These are phyloP conservation scores for Cotesia vestalis DNA, from an alignment of 1,140 invertebrate species.

Conservation along the genomic window DNA sequence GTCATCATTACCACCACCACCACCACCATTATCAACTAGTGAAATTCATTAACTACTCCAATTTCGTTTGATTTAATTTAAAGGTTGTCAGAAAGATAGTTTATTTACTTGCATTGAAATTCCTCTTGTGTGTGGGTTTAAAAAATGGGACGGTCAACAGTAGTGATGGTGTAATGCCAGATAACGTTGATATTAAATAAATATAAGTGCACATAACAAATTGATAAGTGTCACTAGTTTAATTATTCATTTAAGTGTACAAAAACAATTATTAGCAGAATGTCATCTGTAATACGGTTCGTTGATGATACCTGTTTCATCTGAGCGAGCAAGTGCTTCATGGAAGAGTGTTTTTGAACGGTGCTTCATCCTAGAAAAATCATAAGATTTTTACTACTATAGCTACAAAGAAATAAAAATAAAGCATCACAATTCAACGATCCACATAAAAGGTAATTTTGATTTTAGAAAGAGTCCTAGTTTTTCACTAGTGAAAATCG, in stretches of 20 bases:
- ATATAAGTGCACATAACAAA: slow-evolving; percentile 32
- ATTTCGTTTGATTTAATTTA: no score
- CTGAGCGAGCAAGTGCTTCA: slow-evolving; percentile 36
- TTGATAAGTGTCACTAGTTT: slow-evolving; percentile 40
- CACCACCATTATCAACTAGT: no score
- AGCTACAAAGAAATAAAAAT: slow-evolving; percentile 43
- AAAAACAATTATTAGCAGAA: slow-evolving; percentile 2
- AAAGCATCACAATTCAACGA: slow-evolving; percentile 49
- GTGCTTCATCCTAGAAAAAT: slow-evolving; percentile 36
- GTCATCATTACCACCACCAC: no score
- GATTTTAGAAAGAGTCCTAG: neutral
- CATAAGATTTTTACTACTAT: slow-evolving; percentile 21
- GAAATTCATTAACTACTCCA: no score
- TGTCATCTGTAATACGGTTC: slow-evolving; percentile 34
- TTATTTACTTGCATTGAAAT: no score
- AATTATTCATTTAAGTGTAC: slow-evolving; percentile 30
- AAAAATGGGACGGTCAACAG: no score
- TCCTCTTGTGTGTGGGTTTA: no score
- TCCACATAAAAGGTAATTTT: slow-evolving; percentile 33
- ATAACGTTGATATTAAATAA: no score
- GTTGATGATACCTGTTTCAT: slow-evolving; percentile 31
- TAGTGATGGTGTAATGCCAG: no score
- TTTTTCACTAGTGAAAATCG: slow-evolving; percentile 13
- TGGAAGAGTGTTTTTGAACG: slow-evolving; percentile 40
- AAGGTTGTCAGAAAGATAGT: no score